A percentile compares a stretch with the other conserved stretches of the same genome.
phyloP scores from a whole-genome alignment of 2,797 vertebrate species.

The Hapalemur alaotrensis region DNA sequence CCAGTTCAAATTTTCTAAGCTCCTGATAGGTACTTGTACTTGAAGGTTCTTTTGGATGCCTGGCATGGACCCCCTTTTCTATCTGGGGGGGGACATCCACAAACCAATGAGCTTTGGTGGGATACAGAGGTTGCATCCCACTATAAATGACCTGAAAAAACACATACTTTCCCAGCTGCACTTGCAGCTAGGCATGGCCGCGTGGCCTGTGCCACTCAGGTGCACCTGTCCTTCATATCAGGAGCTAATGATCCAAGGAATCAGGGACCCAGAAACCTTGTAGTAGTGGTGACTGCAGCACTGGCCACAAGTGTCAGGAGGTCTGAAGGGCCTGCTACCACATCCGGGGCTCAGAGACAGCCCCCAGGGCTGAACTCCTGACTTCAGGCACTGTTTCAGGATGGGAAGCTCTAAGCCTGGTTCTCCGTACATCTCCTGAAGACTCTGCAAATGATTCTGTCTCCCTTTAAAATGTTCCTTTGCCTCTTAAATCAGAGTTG shows the following conservation, averaged over 20 bases:
- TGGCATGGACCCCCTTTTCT: neutral
- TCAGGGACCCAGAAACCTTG: neutral
- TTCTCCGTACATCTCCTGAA: neutral
- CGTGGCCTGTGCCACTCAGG: neutral
- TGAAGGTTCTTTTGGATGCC: neutral
- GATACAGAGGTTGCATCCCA: neutral
- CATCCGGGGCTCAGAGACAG: neutral
- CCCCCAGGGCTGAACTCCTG: too few species aligned
- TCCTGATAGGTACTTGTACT: neutral
- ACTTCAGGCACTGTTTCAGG: neutral
- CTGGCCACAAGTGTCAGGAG: accelerated
- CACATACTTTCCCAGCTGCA: neutral
- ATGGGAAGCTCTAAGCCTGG: neutral
- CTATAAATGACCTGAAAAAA: neutral
- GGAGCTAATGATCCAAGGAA: neutral
- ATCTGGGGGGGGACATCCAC: neutral
- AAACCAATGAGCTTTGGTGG: neutral
- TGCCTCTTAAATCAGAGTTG: neutral
- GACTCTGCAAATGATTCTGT: neutral
- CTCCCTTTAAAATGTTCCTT: neutral
- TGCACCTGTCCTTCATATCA: too few species aligned
- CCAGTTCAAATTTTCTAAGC: neutral
- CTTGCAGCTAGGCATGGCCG: neutral
- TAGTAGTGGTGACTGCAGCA: accelerated
- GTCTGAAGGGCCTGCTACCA: accelerated